phyloP scores from a whole-genome alignment of 1,140 invertebrate genomes.

The Bombus superbus region DNA sequence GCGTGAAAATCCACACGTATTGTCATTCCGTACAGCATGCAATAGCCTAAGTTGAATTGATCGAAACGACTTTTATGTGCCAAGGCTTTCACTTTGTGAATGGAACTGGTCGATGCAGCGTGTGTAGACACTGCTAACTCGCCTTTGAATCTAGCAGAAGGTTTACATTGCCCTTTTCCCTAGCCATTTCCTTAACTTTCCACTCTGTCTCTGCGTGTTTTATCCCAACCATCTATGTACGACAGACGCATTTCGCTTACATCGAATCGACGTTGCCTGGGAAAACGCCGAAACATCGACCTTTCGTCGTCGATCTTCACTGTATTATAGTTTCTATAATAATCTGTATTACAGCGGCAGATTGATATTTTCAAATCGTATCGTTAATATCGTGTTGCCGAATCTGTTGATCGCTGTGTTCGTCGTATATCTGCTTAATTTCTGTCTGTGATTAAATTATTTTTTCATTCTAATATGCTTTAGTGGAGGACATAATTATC shows the following conservation, averaged over 20 bases:
- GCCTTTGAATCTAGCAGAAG: slow-evolving; percentile 49
- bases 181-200: slow-evolving; percentile 11
- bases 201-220: background rate
- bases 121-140: slow-evolving; percentile 60
- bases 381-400: background rate
- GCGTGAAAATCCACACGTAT: slow-evolving; percentile 42
- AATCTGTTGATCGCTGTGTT: background rate
- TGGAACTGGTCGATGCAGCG: slow-evolving; percentile 45
- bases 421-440: background rate
- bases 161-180: slow-evolving; percentile 32
- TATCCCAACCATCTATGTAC: background rate
- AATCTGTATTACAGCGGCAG: too few relatives aligned
- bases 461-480: background rate
- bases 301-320: background rate
- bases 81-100: slow-evolving; percentile 58
- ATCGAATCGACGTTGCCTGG: background rate
- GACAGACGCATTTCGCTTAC: background rate
- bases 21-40: slow-evolving; percentile 39
- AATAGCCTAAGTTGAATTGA: slow-evolving; percentile 58
- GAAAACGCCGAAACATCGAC: background rate
- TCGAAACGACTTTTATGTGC: slow-evolving; percentile 60
- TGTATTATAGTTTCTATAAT: background rate
- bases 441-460: background rate
- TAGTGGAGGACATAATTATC: background rate
- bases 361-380: background rate